phyloP scores from a whole-genome alignment of 2,113 vertebrate genomes.

The Phaetusa simplex region DNA sequence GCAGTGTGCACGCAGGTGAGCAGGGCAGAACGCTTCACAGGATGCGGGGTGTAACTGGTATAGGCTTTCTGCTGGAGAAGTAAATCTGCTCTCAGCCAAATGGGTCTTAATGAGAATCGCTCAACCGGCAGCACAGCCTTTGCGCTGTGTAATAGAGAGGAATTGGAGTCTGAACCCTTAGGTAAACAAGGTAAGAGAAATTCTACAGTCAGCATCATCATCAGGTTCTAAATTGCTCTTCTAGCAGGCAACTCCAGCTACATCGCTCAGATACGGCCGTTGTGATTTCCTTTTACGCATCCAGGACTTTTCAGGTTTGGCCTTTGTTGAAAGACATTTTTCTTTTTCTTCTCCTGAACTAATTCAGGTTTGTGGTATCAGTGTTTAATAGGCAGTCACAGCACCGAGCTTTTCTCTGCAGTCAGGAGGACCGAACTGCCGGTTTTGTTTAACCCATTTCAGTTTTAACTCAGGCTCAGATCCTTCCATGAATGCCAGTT shows the following conservation, averaged over 20 bases:
- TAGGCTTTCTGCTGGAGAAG: neutral
- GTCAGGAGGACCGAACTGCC: neutral
- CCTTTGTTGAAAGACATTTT: neutral
- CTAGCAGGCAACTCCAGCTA: neutral
- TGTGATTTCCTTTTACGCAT: neutral
- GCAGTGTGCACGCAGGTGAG: neutral
- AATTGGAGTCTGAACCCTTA: neutral
- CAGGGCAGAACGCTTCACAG: neutral
- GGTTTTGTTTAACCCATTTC: neutral
- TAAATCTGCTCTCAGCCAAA: neutral
- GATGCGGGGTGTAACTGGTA: neutral
- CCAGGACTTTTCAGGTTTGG: neutral
- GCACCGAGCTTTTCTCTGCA: neutral
- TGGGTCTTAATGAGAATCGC: neutral
- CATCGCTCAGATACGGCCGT: fast-evolving
- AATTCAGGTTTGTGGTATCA: neutral
- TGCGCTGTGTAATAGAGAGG: neutral
- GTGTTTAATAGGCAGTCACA: neutral
- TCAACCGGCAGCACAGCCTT: neutral
- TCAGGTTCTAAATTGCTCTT: neutral
- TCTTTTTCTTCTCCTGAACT: neutral
- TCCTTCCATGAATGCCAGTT: neutral
- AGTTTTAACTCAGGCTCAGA: neutral
- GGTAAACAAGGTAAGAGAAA: neutral
- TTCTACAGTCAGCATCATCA: neutral